phyloP scores from a whole-genome alignment of 2,888 invertebrate genomes.

The Harpagoxenus sublaevis region DNA sequence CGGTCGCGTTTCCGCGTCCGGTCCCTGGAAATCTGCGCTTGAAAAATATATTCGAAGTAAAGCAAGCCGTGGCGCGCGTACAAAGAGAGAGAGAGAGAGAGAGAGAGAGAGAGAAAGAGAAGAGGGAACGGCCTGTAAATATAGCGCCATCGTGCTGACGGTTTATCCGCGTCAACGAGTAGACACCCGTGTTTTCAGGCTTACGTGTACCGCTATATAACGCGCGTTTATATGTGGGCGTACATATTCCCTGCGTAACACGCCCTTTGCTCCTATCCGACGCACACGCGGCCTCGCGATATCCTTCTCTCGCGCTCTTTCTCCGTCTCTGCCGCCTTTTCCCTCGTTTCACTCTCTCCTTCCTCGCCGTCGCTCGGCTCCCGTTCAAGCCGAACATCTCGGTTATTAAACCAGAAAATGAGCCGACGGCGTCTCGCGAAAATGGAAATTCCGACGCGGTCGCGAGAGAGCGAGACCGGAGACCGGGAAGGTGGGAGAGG shows the following conservation, averaged over 20 bases:
- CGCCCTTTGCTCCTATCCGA: slow-evolving; percentile 47
- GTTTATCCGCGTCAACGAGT: slow-evolving; percentile 74
- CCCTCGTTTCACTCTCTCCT: neutral
- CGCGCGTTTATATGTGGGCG: slow-evolving; percentile 66
- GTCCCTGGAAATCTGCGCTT: slow-evolving; percentile 32
- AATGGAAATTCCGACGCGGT: slow-evolving; percentile 59
- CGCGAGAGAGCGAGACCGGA: slow-evolving; percentile 6
- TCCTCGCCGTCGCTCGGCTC: slow-evolving; percentile 3
- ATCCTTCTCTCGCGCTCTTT: slow-evolving; percentile 28
- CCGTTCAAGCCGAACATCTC: slow-evolving; percentile 57
- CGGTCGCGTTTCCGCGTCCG: slow-evolving; percentile 17
- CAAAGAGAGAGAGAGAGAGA: neutral
- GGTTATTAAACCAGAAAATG: slow-evolving; percentile 68
- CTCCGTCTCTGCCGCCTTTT: neutral
- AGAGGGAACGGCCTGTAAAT: slow-evolving; percentile 65
- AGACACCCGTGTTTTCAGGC: slow-evolving; percentile 70
- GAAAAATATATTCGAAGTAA: slow-evolving; percentile 57
- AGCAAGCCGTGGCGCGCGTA: slow-evolving; percentile 21
- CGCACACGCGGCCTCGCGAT: slow-evolving; percentile 13
- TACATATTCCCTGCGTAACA: slow-evolving; percentile 65
- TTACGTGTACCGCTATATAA: slow-evolving; percentile 68
- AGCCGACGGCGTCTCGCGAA: slow-evolving; percentile 35
- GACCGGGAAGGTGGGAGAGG: neutral
- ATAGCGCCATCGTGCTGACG: slow-evolving; percentile 66
- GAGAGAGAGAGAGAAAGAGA: neutral